Percentiles rank a stretch among this genome's conserved stretches.
These are phyloP conservation scores for Samia ricini DNA, from an alignment of 1,140 invertebrate genomes.

Conservation along the genomic window DNA sequence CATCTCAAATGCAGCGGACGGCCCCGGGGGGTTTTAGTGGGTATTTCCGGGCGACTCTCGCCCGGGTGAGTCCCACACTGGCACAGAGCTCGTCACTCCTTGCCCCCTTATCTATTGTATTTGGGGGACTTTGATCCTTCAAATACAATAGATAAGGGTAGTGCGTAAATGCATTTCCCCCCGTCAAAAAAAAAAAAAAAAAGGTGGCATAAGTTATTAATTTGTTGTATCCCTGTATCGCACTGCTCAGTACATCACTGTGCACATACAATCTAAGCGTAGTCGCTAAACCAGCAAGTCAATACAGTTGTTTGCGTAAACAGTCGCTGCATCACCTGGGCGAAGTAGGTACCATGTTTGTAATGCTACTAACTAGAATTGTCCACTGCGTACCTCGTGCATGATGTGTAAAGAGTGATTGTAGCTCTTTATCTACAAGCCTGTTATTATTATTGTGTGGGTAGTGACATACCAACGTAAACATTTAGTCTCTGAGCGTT, in stretches of 20 bases:
- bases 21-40: no score
- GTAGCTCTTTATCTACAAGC: background rate
- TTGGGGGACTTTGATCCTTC: no score
- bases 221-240: background rate
- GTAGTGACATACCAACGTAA: background rate
- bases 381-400: conserved; percentile 1
- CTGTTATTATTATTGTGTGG: background rate
- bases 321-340: conserved; percentile 24
- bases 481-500: background rate
- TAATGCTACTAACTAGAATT: conserved; percentile 6
- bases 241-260: conserved; percentile 29
- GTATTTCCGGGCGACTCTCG: no score
- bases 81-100: no score
- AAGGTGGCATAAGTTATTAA: no score
- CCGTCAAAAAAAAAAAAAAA: no score
- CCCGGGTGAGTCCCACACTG: no score
- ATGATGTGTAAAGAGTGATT: background rate
- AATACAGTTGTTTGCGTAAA: conserved; percentile 63
- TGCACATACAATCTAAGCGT: conserved; percentile 39
- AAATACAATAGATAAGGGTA: no score
- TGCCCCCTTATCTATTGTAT: no score
- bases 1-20: no score
- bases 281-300: conserved; percentile 48
- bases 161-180: no score
- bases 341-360: conserved; percentile 9